A percentile compares a stretch with the other conserved stretches of the same genome.
phyloP scores from a whole-genome alignment of 2,113 vertebrate genomes.

The Galbula dea region DNA sequence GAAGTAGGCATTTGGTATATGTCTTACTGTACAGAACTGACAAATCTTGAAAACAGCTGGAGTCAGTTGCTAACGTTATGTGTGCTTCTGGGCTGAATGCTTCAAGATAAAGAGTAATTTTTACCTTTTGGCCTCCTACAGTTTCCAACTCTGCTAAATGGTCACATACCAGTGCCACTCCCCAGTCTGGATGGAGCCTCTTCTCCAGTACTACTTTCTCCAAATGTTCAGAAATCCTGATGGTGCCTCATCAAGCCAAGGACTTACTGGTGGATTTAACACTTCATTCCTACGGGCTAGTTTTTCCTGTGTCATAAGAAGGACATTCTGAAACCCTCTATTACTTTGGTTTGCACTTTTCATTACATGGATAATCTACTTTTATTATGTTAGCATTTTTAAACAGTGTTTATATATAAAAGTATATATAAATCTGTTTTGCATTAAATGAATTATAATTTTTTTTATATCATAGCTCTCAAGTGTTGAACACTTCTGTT shows the following conservation, averaged over 20 bases:
- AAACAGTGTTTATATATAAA: constrained; percentile 75
- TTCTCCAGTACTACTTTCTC: constrained; percentile 88
- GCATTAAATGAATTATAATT: constrained; percentile 79
- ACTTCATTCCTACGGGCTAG: constrained; percentile 65
- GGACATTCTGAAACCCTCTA: constrained; percentile 73
- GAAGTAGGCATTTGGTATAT: not conserved
- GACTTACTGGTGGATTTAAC: constrained; percentile 67
- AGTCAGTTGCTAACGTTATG: not conserved
- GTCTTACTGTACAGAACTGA: not conserved
- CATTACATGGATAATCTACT: constrained; percentile 76
- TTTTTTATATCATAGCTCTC: constrained; percentile 74
- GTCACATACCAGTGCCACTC: constrained; percentile 89
- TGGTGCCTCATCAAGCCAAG: constrained; percentile 57
- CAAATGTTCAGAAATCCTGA: constrained; percentile 89
- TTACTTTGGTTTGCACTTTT: constrained; percentile 81
- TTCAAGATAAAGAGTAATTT: not conserved
- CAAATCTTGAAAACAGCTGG: not conserved
- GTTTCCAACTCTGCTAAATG: constrained; percentile 93
- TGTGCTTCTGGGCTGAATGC: not conserved
- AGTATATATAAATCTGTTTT: constrained; percentile 79
- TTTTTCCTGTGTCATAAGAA: constrained; percentile 77
- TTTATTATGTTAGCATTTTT: constrained; percentile 75
- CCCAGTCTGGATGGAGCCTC: constrained; percentile 88
- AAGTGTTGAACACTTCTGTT: constrained; percentile 81
- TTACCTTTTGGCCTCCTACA: constrained; percentile 69